Conservation (phyloP, 2,888 invertebrate genomes). For the Tetragnatha montana region DNA sequence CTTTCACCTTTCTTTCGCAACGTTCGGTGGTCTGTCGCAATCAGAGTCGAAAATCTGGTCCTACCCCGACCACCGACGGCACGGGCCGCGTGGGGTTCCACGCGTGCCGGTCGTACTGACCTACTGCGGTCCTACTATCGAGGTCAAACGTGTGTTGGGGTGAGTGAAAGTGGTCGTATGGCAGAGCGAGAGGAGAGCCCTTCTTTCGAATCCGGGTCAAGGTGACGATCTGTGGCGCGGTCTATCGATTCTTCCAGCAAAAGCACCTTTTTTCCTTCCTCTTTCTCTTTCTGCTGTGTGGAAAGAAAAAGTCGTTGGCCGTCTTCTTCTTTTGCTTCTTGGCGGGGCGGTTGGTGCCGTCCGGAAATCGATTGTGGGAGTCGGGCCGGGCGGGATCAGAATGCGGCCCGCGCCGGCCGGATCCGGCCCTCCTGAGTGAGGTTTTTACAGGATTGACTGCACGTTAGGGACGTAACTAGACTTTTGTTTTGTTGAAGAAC, state of each 20-base stretch:
- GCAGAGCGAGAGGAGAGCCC: slow-evolving; percentile 20
- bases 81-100: not conserved
- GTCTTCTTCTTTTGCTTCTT: no score
- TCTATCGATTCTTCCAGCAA: slow-evolving; percentile 4
- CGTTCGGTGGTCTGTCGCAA: not conserved
- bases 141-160: slow-evolving; percentile 42
- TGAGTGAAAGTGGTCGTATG: slow-evolving; percentile 57
- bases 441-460: no score
- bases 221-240: not conserved
- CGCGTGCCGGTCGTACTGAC: slow-evolving; percentile 9
- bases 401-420: no score
- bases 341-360: no score
- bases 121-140: slow-evolving; percentile 19
- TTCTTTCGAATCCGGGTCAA: slow-evolving; percentile 40
- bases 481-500: no score
- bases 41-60: not conserved
- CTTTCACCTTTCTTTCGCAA: not conserved
- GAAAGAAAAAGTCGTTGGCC: not conserved
- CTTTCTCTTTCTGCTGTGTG: not conserved
- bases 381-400: no score
- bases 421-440: no score
- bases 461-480: no score
- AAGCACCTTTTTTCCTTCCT: not conserved
- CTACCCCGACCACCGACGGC: not conserved
- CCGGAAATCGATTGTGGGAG: not conserved